Evolutionary conservation across 2,797 vertebrate species (phyloP).

Genomic region (Aphelocoma californica): DNA sequence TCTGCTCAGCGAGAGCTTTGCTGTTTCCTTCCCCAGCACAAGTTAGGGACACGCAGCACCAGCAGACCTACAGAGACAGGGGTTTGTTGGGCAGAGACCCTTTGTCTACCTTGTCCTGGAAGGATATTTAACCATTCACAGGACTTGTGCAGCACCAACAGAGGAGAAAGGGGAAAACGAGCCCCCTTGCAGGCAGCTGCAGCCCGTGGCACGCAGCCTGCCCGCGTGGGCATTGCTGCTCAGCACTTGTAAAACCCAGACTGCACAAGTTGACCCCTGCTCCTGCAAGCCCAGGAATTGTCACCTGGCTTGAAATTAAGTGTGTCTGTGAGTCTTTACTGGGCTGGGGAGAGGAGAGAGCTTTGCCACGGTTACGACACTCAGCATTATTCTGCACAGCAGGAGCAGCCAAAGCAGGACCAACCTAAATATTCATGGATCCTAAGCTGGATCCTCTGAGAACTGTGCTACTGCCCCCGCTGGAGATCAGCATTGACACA

Average conservation of each 20-base stretch:
- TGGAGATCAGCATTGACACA: fast-evolving
- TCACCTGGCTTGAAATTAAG: neutral
- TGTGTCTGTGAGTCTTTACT: neutral
- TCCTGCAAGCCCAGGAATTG: neutral
- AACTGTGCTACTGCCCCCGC: fast-evolving
- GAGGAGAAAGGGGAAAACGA: neutral
- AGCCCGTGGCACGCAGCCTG: neutral
- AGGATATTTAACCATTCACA: constrained; percentile 7
- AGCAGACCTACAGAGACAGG: neutral
- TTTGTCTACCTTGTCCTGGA: neutral
- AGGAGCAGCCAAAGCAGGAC: neutral
- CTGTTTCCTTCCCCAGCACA: constrained; percentile 41
- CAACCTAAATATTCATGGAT: fast-evolving
- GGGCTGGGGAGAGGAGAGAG: too few species aligned
- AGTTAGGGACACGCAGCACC: neutral
- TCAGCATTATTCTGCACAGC: fast-evolving
- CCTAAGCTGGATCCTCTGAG: fast-evolving
- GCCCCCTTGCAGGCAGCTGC: neutral
- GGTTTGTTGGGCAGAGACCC: constrained; percentile 37
- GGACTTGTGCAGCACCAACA: neutral
- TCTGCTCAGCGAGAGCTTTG: neutral
- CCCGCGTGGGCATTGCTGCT: neutral
- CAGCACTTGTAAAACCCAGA: neutral
- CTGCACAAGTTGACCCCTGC: neutral
- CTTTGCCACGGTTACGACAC: neutral